Evolutionary conservation across 2,113 vertebrate species (phyloP).

Genomic region (Eretmochelys imbricata): DNA sequence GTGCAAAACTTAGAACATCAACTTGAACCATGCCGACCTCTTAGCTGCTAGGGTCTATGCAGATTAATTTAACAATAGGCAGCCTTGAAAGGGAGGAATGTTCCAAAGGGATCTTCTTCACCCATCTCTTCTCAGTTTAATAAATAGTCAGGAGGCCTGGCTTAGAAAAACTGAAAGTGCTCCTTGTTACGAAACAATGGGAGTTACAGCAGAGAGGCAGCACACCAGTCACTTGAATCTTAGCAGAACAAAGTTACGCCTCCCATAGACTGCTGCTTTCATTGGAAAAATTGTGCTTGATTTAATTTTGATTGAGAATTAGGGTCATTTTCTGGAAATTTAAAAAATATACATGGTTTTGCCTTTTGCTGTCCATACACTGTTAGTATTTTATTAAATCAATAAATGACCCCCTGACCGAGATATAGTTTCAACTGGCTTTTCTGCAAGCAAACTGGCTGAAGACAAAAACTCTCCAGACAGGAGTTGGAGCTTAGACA

Average conservation of each 20-base stretch:
- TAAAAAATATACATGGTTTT: neutral
- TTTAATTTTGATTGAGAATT: constrained; percentile 17
- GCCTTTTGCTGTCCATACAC: constrained; percentile 8
- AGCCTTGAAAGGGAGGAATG: constrained; percentile 60
- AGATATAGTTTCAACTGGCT: neutral
- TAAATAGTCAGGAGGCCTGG: constrained; percentile 60
- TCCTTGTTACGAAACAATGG: constrained; percentile 65
- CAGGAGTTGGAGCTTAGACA: neutral
- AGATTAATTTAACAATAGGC: constrained; percentile 64
- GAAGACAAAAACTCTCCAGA: neutral
- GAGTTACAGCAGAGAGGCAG: neutral
- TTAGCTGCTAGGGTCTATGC: constrained; percentile 54
- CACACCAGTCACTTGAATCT: constrained; percentile 24
- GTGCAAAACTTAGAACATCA: constrained; percentile 60
- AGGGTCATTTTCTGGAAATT: constrained; percentile 1
- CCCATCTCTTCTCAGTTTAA: constrained; percentile 61
- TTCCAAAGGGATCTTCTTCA: constrained; percentile 66
- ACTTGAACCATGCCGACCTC: constrained; percentile 57
- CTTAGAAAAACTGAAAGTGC: constrained; percentile 60
- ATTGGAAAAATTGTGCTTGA: neutral
- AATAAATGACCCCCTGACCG: neutral
- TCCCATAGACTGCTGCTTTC: neutral
- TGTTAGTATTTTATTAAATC: neutral
- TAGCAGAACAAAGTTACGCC: neutral
- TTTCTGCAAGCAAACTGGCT: neutral